Conservation (phyloP, 2,113 vertebrate species). For the Hystrix cristata region DNA sequence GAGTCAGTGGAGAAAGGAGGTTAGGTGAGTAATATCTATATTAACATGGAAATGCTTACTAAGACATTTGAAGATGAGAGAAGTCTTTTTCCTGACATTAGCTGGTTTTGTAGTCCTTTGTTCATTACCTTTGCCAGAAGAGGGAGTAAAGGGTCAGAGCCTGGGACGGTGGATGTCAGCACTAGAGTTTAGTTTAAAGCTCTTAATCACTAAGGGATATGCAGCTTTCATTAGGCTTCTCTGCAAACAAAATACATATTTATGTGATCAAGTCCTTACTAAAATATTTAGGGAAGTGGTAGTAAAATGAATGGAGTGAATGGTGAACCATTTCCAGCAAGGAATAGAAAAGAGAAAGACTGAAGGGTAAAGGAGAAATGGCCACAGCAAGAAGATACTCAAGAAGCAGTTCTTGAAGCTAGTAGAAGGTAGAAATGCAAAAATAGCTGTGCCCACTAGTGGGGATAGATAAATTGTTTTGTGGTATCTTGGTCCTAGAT, state of each 20-base stretch:
- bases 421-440: slow-evolving; percentile 1
- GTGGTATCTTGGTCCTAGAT: background rate
- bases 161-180: slow-evolving; percentile 25
- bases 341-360: background rate
- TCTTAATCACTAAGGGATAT: background rate
- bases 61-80: background rate
- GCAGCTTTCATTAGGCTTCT: background rate
- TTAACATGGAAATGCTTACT: background rate
- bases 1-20: background rate
- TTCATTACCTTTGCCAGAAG: background rate
- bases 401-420: slow-evolving; percentile 37
- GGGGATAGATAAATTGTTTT: background rate
- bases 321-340: background rate
- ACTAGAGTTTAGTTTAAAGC: slow-evolving; percentile 37
- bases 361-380: background rate
- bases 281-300: slow-evolving; percentile 7
- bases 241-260: slow-evolving; percentile 30
- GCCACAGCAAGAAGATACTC: background rate
- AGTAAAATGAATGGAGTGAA: slow-evolving; percentile 5
- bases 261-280: background rate
- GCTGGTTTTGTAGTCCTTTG: background rate
- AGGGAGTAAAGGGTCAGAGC: background rate
- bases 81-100: slow-evolving; percentile 8
- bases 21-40: slow-evolving; percentile 33
- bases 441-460: background rate